These are phyloP conservation scores for Anguilla anguilla DNA, from an alignment of 2,797 vertebrate species.

Conservation along the genomic window DNA sequence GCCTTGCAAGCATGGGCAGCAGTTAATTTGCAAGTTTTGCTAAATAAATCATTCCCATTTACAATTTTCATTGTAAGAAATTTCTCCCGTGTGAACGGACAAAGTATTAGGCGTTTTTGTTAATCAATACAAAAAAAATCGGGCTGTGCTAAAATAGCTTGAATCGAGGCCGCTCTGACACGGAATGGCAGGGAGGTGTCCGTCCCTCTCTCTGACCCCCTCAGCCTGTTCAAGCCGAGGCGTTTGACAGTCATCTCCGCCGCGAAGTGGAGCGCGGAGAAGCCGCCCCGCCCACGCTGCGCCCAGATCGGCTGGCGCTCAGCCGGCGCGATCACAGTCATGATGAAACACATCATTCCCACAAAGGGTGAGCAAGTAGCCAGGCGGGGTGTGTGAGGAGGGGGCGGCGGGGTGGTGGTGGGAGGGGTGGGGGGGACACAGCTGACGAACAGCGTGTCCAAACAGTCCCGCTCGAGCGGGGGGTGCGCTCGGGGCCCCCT, in stretches of 20 bases:
- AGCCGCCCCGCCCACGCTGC: not conserved
- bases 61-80: not conserved
- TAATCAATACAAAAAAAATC: not conserved
- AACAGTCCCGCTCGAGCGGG: constrained; percentile 5
- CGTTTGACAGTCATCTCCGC: not conserved
- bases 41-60: not conserved
- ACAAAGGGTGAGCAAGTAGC: not conserved
- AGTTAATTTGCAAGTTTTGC: not conserved
- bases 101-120: not conserved
- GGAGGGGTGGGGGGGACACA: not conserved
- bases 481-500: not conserved
- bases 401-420: not conserved
- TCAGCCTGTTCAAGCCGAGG: not conserved
- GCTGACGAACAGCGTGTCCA: constrained; percentile 21
- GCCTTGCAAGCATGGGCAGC: not conserved
- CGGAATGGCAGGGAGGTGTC: not conserved
- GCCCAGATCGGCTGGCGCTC: not conserved
- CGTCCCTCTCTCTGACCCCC: not conserved
- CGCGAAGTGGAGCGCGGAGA: not conserved
- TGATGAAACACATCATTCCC: constrained; percentile 7
- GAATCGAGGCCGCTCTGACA: not conserved
- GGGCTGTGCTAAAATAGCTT: not conserved
- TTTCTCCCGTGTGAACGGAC: too few relatives aligned
- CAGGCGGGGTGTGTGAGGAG: not conserved
- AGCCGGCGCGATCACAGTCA: not conserved